Conservation (phyloP, 2,797 vertebrate species). For the Lepus oiostolus region DNA sequence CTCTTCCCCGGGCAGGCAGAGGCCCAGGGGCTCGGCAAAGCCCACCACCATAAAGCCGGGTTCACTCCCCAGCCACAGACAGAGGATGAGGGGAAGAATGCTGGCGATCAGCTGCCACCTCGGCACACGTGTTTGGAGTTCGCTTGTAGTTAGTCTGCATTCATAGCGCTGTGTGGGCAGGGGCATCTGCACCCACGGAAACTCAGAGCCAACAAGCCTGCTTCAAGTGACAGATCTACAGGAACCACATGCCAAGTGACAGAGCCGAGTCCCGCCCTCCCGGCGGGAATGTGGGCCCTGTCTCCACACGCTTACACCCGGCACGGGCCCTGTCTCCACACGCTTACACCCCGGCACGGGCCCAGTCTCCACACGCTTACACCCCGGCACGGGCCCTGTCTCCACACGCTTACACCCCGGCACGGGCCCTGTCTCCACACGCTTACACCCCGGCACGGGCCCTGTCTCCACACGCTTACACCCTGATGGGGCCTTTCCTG, state of each 20-base stretch:
- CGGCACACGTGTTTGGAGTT: constrained; percentile 59
- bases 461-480: too few relatives aligned
- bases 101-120: constrained; percentile 16
- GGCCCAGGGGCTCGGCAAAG: neutral
- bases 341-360: too few relatives aligned
- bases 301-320: neutral
- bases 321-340: neutral
- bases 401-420: too few relatives aligned
- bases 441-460: neutral
- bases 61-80: constrained; percentile 12
- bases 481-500: neutral
- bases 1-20: neutral
- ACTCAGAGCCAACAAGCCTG: constrained; percentile 65
- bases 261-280: neutral
- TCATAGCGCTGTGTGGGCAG: constrained; percentile 65
- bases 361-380: fast-evolving
- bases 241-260: constrained; percentile 61
- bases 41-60: neutral
- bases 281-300: neutral
- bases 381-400: neutral
- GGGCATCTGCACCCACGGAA: constrained; percentile 61
- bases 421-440: neutral
- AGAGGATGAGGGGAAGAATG: constrained; percentile 4
- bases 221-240: constrained; percentile 55
- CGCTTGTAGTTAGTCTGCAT: constrained; percentile 68